Evolutionary conservation across 2,113 vertebrate genomes (phyloP).

Genomic region (Xiphias gladius): DNA sequence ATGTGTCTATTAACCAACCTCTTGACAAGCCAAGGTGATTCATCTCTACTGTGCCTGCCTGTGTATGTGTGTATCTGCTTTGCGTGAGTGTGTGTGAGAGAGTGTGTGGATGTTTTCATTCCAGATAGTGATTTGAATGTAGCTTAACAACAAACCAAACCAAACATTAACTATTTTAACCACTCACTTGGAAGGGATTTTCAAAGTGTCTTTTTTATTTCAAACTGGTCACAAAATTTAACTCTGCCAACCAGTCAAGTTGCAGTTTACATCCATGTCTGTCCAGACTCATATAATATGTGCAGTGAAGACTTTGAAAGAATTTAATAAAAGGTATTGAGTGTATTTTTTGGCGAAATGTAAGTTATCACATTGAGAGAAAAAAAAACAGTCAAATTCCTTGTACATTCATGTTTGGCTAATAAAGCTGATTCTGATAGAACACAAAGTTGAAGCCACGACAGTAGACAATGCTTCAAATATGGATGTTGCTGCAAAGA

Average conservation of each 20-base stretch:
- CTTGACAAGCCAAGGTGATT: constrained; percentile 80
- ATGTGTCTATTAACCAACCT: constrained; percentile 83
- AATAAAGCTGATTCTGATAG: too few relatives aligned
- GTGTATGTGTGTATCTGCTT: constrained; percentile 27
- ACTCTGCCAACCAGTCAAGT: background rate
- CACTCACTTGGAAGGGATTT: constrained; percentile 59
- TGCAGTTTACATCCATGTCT: background rate
- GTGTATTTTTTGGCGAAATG: too few relatives aligned
- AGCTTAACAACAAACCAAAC: constrained; percentile 63
- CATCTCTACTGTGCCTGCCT: constrained; percentile 66
- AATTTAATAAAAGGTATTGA: too few relatives aligned
- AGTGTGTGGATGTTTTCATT: constrained; percentile 37
- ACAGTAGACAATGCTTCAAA: too few relatives aligned
- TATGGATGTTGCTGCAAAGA: too few relatives aligned
- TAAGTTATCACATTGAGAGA: too few relatives aligned
- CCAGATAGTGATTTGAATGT: constrained; percentile 62
- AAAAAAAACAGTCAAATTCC: too few relatives aligned
- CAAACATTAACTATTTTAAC: constrained; percentile 68
- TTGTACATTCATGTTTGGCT: too few relatives aligned
- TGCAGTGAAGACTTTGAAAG: too few relatives aligned
- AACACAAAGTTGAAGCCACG: too few relatives aligned
- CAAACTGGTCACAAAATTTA: constrained; percentile 53
- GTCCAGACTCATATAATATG: background rate
- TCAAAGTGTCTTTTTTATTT: constrained; percentile 59
- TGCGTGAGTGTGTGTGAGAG: constrained; percentile 41